Conservation (phyloP, 2,888 invertebrate genomes). For the Lapara coniferarum region DNA sequence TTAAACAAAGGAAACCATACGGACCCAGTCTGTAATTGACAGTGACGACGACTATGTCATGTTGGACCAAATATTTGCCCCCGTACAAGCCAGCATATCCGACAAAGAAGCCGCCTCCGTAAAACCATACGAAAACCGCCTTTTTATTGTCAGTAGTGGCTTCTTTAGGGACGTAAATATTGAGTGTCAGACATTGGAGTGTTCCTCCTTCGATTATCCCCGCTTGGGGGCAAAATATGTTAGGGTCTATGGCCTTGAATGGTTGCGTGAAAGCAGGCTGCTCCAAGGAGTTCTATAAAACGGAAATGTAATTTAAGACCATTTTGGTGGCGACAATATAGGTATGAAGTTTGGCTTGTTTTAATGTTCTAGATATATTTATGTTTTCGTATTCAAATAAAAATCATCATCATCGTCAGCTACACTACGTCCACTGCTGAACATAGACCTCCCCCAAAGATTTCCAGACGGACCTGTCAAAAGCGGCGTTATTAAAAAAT, state of each 20-base stretch:
- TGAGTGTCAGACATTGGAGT: constrained; percentile 52
- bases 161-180: constrained; percentile 52
- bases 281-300: constrained; percentile 47
- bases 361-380: no score
- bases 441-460: no score
- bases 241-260: constrained; percentile 53
- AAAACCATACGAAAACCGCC: constrained; percentile 67
- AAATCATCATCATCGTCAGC: no score
- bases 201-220: constrained; percentile 38
- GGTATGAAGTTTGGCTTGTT: neutral
- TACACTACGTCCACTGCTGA: no score
- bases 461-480: no score
- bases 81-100: constrained; percentile 58
- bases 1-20: constrained; percentile 49
- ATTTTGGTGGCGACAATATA: neutral
- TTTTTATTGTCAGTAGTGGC: constrained; percentile 39
- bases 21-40: constrained; percentile 45
- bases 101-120: constrained; percentile 62
- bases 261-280: constrained; percentile 47
- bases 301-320: neutral
- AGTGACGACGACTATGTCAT: constrained; percentile 51
- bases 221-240: constrained; percentile 53
- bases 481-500: no score
- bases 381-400: no score
- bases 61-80: constrained; percentile 53